Evolutionary conservation across 2,888 invertebrate genomes (phyloP).

Genomic region (Coelinius sp.): DNA sequence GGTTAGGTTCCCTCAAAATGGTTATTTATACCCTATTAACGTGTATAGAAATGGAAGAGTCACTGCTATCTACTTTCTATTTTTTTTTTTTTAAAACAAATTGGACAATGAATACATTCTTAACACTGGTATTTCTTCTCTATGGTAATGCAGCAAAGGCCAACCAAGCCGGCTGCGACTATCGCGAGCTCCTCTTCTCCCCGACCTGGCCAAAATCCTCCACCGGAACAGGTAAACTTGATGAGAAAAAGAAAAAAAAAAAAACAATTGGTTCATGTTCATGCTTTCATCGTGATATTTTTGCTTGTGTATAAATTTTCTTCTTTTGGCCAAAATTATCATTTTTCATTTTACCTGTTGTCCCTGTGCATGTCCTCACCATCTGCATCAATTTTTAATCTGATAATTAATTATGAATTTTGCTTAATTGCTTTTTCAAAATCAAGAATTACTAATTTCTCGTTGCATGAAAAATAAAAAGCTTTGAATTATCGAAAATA

Average conservation of each 20-base stretch:
- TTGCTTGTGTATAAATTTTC: constrained; percentile 37
- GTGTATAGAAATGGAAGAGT: constrained; percentile 19
- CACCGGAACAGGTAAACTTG: constrained; percentile 75
- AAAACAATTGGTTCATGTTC: constrained; percentile 38
- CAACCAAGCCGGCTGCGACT: constrained; percentile 73
- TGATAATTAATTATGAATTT: neutral
- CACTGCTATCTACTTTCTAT: constrained; percentile 2
- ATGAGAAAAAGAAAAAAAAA: constrained; percentile 52
- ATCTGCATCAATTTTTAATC: neutral
- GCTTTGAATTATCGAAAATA: no score
- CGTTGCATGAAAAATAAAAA: no score
- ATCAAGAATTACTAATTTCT: no score
- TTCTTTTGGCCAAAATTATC: neutral
- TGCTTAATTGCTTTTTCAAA: neutral
- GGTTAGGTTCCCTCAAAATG: neutral
- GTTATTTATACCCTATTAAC: neutral
- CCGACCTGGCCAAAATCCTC: constrained; percentile 74
- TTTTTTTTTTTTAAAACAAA: constrained; percentile 1
- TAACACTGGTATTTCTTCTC: constrained; percentile 65
- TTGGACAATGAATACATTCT: constrained; percentile 41
- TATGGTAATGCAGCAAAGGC: constrained; percentile 72
- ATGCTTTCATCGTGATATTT: constrained; percentile 32
- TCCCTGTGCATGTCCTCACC: neutral
- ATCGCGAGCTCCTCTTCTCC: constrained; percentile 72
- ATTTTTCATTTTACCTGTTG: neutral